Evolutionary conservation across 2,888 invertebrate genomes (phyloP), one percentile per base, ranked within the genome.

Genomic region (Microctonus brassicae): DNA sequence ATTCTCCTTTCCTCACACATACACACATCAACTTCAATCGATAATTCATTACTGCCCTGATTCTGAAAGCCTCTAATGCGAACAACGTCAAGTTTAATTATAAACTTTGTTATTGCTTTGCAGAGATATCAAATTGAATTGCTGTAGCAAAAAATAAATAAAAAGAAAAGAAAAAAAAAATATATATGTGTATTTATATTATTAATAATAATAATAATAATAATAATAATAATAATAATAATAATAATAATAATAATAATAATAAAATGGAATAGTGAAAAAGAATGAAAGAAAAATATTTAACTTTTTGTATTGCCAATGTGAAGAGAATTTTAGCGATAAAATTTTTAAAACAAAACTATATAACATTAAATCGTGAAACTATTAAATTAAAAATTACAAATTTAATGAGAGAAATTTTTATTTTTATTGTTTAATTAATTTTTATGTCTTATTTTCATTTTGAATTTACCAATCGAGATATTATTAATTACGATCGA

Each of bases 31-130:
- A 29, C 60, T 61, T 62, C 61, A 66, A 71, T 71, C 71, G 66
- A 71, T 71, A 71, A 71, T 71, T 71, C 71, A 71, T 71, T 71
- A 71, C 71, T 61, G 66, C 71, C 66, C 62, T 62, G 69, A 71
- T 66, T 71, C 55, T 66, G 66, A 64, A 64, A 64, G 64, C 61
- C 66, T 36, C 39, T 68, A 68, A 68, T 68, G 60, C 57, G 60
- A 60, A 42, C 67, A 58, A 58, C 47, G 58, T 68, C 67, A 47
- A 68, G 67, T 68, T 68, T 68, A 68, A 68, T 68, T 60, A 58
- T 52, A 64, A 68, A 68, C 67, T 68, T 68, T 68, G 58, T 47
- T 68, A 60, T 60, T 39, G 60, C 47, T 47, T 57, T 26, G 53
- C 39, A 62, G 24, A 62, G 53, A 64, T 66, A 66, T 66, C 55